A percentile compares a stretch with the other conserved stretches of the same genome.
Conservation (phyloP, 2,113 vertebrate species). For the Petrocephalus zakoni region DNA sequence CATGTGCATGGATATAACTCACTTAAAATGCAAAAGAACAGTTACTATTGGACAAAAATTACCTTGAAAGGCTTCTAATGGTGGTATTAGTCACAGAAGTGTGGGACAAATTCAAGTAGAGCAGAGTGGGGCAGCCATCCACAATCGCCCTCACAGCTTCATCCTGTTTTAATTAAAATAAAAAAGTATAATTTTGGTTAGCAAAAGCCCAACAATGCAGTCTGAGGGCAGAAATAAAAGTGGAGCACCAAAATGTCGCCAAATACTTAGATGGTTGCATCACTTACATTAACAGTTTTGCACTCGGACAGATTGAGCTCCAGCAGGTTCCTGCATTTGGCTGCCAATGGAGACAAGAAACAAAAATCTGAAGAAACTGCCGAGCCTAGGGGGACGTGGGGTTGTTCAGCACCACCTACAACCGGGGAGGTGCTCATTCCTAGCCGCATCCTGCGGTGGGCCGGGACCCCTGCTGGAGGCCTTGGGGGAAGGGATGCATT, state of each 20-base stretch:
- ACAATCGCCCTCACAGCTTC: slow-evolving; percentile 62
- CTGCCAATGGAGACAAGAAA: slow-evolving; percentile 41
- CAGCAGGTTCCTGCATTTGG: slow-evolving; percentile 60
- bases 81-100: slow-evolving; percentile 65
- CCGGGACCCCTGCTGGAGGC: neutral
- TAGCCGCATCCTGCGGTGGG: neutral
- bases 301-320: slow-evolving; percentile 63
- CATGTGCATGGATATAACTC: neutral
- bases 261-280: neutral
- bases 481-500: slow-evolving; percentile 7
- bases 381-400: neutral
- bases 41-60: slow-evolving; percentile 15
- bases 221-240: neutral
- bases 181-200: neutral
- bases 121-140: slow-evolving; percentile 64
- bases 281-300: slow-evolving; percentile 57
- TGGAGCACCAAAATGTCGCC: neutral
- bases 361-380: neutral
- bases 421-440: neutral
- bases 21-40: neutral
- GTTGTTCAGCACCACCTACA: neutral
- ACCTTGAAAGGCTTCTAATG: slow-evolving; percentile 66
- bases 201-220: neutral
- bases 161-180: slow-evolving; percentile 55
- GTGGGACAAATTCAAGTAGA: slow-evolving; percentile 71